These are phyloP conservation scores for Sigmodon hispidus DNA, from an alignment of 2,113 vertebrate species.

Conservation along the genomic window DNA sequence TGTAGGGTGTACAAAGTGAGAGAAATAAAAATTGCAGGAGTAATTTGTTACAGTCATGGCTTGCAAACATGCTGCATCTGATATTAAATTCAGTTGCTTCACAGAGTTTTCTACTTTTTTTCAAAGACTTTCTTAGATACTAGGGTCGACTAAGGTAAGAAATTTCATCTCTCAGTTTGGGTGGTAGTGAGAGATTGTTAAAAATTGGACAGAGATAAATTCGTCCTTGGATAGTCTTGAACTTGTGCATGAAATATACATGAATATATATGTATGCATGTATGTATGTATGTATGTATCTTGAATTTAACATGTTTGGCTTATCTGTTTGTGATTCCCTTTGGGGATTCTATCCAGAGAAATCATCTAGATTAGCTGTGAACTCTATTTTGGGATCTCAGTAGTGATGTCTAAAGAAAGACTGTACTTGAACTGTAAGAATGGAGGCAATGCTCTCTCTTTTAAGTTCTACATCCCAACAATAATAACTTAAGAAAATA, in stretches of 20 bases:
- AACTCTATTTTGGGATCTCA: not conserved
- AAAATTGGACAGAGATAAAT: constrained; percentile 55
- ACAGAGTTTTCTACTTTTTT: constrained; percentile 28
- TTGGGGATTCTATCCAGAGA: not conserved
- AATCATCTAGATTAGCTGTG: constrained; percentile 24
- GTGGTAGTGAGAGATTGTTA: not conserved
- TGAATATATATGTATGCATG: not conserved
- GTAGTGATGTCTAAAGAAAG: not conserved
- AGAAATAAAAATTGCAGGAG: constrained; percentile 49
- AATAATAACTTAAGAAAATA: not conserved
- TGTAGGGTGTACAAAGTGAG: constrained; percentile 18
- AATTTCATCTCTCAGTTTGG: not conserved
- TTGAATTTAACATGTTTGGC: not conserved
- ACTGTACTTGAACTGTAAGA: not conserved
- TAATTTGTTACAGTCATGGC: constrained; percentile 1
- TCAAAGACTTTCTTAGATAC: constrained; percentile 48
- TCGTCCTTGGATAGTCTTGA: constrained; percentile 1
- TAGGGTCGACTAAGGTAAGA: constrained; percentile 36
- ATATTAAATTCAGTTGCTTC: constrained; percentile 36
- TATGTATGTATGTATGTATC: not conserved
- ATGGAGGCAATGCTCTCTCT: not conserved
- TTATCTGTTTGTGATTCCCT: not conserved
- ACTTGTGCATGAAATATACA: not conserved
- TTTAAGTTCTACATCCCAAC: not conserved
- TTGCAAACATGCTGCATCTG: constrained; percentile 29